A percentile compares a stretch with the other conserved stretches of the same genome.
Evolutionary conservation across 1,140 invertebrate species (phyloP).

Genomic region (Berghia stephanieae): DNA sequence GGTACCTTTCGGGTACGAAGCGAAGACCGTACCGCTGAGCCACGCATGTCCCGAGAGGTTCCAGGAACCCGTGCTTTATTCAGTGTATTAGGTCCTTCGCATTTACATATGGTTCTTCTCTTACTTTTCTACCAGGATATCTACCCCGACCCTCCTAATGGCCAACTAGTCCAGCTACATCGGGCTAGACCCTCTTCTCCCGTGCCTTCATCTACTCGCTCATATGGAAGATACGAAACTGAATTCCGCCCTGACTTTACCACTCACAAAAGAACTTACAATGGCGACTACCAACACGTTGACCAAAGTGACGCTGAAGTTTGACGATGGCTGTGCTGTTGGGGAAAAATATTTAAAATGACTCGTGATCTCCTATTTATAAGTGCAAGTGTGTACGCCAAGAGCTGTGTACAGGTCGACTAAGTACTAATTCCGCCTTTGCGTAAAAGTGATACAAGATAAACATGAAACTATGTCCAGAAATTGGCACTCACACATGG

Average conservation of each 20-base stretch:
- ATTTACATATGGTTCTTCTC: no score
- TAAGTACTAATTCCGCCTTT: no score
- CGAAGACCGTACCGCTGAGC: no score
- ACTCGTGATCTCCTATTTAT: background rate
- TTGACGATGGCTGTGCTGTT: conserved; percentile 19
- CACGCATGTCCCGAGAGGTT: no score
- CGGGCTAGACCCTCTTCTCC: conserved; percentile 72
- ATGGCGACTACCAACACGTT: conserved; percentile 54
- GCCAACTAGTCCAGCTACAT: conserved; percentile 72
- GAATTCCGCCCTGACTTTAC: conserved; percentile 34
- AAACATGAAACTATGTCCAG: no score
- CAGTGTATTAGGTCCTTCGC: no score
- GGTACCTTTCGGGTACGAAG: no score
- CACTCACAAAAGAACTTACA: conserved; percentile 31
- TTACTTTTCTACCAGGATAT: background rate
- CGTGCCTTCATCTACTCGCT: conserved; percentile 26
- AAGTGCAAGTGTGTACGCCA: background rate
- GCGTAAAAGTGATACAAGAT: no score
- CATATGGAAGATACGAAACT: conserved; percentile 15
- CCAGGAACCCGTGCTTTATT: no score
- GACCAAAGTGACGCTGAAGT: conserved; percentile 58
- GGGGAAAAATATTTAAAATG: background rate
- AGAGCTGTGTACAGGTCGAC: background rate
- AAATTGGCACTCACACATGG: no score
- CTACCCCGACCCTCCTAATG: conserved; percentile 60